Conservation (phyloP, 2,113 vertebrate species). For the Sus scrofa region DNA sequence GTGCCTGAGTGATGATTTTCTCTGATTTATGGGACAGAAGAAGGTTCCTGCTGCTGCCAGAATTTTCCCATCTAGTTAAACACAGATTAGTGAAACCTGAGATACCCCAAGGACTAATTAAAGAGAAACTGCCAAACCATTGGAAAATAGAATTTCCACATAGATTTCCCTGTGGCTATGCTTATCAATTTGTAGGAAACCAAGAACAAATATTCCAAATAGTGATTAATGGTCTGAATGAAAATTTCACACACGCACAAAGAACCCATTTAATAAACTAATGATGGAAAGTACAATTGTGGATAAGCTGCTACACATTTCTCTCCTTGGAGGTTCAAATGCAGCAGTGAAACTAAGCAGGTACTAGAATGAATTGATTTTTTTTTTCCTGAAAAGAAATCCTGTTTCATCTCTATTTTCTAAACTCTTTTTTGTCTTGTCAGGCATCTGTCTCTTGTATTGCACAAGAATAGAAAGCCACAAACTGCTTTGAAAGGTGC, state of each 20-base stretch:
- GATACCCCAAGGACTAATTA: conserved; percentile 42
- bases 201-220: conserved; percentile 49
- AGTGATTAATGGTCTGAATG: conserved; percentile 17
- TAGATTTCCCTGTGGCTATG: conserved; percentile 55
- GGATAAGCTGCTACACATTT: neutral
- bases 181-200: conserved; percentile 43
- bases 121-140: conserved; percentile 52
- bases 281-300: neutral
- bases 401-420: conserved; percentile 1
- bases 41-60: neutral
- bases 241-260: neutral
- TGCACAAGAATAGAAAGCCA: conserved; percentile 54
- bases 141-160: conserved; percentile 35
- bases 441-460: neutral
- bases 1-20: neutral
- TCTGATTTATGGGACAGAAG: neutral
- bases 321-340: neutral
- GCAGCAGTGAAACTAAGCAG: conserved; percentile 28
- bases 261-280: neutral
- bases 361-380: neutral
- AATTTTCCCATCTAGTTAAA: conserved; percentile 58
- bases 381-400: neutral
- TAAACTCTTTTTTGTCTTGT: conserved; percentile 47
- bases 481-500: conserved; percentile 42
- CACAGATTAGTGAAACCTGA: conserved; percentile 47